Base-by-base conservation (phyloP, 1,140 invertebrate genomes). In the Nasonia longicornis region DNA sequence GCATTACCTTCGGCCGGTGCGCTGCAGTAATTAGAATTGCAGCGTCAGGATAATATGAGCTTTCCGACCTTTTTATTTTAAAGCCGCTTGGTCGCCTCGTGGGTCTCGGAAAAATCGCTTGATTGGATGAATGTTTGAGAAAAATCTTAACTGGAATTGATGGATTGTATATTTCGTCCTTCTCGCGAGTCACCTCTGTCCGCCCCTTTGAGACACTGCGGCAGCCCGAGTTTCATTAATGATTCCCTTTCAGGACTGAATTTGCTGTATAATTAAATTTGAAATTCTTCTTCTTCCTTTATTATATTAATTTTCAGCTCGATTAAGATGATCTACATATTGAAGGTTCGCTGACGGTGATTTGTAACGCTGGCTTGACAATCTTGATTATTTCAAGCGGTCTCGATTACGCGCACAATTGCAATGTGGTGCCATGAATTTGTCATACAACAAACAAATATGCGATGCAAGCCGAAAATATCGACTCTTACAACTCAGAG, bases 1-100 rank as follows among this genome's bases (percentile, higher is more conserved):
- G 11, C 72, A 69, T 75, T 75, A 74, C 16, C 26, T 10, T 69
- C 64, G 63, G 20, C 22, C 35, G 22, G 22, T 42, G 26, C 26
- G 26, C 26, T 26, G 63, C 38, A 42, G 38, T 80, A 80, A 80
- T 80, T 80, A 75, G 79, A 75, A 75, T 45, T 52, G 79, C 79
- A 80, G 38, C 72, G 72, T 75, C 79, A 75, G 79, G 14, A 71
- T 58, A 52, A 42, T 52, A 4, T 26, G 20, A n/a, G 29, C 22
- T 38, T 48, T 22, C 10, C 20, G 3, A 26, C 29, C 2, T 67
- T 35, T 71, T 35, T 70, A 38, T 42, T 71, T 71, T 71, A 31
- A 38, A 71, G 31, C 22, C 22, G 69, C 69, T 26, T 52, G 71
- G 6, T 45, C 22, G 38, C 8, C 6, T 67, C 26, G 66, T 29